Evolutionary conservation across 2,113 vertebrate genomes (phyloP).

Genomic region (Microtus ochrogaster): DNA sequence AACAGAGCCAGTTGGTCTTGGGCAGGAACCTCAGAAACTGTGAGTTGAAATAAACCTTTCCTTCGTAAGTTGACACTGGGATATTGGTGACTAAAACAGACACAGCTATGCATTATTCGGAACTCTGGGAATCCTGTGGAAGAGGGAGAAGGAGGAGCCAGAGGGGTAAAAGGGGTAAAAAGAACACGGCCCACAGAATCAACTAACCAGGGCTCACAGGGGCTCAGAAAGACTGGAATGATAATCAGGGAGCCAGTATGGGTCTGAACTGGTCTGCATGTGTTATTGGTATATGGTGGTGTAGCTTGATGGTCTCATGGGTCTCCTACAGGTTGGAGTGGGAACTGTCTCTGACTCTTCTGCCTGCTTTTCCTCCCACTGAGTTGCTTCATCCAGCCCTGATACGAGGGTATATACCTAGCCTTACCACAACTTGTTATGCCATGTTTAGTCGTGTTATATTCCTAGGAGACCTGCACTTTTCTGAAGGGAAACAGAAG

Average conservation of each 20-base stretch:
- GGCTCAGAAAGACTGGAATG: too few species aligned
- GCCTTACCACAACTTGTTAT: neutral
- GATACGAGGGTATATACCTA: neutral
- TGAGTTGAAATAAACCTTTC: neutral
- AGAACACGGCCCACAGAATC: neutral
- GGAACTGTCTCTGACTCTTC: neutral
- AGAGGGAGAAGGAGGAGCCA: neutral
- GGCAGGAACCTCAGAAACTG: neutral
- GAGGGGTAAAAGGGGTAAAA: neutral
- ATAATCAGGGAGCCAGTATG: neutral
- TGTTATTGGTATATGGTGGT: neutral
- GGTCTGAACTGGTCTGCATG: neutral
- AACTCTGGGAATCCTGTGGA: neutral
- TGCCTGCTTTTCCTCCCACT: neutral
- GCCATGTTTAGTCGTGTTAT: neutral
- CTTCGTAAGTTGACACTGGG: neutral
- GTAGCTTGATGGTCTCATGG: neutral
- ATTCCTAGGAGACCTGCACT: neutral
- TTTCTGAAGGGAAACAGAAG: neutral
- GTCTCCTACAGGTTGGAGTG: neutral
- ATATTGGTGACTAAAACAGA: neutral
- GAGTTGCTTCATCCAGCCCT: neutral
- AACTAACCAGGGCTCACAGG: neutral
- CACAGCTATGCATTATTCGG: neutral
- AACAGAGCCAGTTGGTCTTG: too few species aligned